phyloP scores from a whole-genome alignment of 2,888 invertebrate species.

The Patella pellucida region DNA sequence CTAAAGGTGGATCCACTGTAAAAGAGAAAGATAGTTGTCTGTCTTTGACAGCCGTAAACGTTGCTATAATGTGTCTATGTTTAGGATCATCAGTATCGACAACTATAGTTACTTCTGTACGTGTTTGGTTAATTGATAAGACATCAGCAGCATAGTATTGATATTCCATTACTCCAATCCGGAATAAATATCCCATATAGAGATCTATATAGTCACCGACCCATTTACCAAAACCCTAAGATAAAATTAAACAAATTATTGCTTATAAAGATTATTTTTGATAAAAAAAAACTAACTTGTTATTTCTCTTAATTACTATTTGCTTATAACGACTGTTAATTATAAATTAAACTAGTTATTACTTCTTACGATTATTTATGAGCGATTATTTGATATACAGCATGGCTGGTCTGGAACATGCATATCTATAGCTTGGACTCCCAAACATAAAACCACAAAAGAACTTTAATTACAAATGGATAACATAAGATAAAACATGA shows the following conservation, averaged over 20 bases:
- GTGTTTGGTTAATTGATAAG: not conserved
- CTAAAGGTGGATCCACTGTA: not conserved
- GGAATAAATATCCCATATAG: constrained; percentile 18
- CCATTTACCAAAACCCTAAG: constrained; percentile 19
- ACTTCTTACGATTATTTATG: too few species aligned
- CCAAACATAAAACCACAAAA: too few species aligned
- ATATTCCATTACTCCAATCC: constrained; percentile 10
- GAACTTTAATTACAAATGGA: too few species aligned
- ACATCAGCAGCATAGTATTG: constrained; percentile 17
- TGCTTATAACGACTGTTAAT: too few species aligned
- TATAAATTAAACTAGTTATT: too few species aligned
- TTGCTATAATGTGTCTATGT: not conserved
- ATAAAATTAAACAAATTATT: not conserved
- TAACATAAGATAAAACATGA: too few species aligned
- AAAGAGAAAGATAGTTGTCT: constrained; percentile 16
- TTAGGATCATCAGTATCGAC: constrained; percentile 18
- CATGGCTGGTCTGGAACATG: too few species aligned
- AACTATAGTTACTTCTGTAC: not conserved
- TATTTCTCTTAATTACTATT: too few species aligned
- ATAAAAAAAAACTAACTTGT: too few species aligned
- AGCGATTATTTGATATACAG: too few species aligned
- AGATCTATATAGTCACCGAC: constrained; percentile 15
- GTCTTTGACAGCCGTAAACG: not conserved
- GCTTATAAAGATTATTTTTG: not conserved
- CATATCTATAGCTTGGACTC: too few species aligned